These are phyloP conservation scores for Cheilosia impressa DNA, from an alignment of 2,888 invertebrate genomes.

Conservation along the genomic window DNA sequence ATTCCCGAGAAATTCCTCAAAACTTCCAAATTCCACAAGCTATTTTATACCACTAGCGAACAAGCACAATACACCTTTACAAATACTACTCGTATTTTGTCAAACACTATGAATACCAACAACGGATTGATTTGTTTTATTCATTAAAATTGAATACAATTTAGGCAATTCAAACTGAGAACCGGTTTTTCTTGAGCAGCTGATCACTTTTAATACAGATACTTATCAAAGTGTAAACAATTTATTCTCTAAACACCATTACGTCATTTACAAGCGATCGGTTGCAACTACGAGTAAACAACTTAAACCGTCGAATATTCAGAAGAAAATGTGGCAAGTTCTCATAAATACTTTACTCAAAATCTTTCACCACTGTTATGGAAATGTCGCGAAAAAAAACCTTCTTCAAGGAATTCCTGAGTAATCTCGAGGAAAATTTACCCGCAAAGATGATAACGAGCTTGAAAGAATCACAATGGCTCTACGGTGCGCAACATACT, in stretches of 20 bases:
- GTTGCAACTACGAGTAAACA: not conserved
- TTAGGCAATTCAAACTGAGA: constrained; percentile 22
- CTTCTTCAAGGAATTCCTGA: constrained; percentile 16
- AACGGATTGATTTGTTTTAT: constrained; percentile 16
- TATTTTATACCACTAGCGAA: not conserved
- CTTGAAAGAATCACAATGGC: constrained; percentile 25
- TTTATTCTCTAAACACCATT: constrained; percentile 53
- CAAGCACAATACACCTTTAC: constrained; percentile 1
- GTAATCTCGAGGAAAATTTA: constrained; percentile 26
- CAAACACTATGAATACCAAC: constrained; percentile 13
- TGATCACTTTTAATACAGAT: constrained; percentile 41
- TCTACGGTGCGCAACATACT: constrained; percentile 41
- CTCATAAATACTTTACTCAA: constrained; percentile 10
- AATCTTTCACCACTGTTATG: not conserved
- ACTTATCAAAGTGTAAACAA: constrained; percentile 54
- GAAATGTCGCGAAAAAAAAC: not conserved
- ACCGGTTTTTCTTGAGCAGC: constrained; percentile 54
- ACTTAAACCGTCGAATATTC: not conserved
- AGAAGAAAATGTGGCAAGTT: constrained; percentile 3
- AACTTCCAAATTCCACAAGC: not conserved
- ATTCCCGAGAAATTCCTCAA: constrained; percentile 9
- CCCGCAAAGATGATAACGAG: constrained; percentile 16
- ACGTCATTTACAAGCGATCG: constrained; percentile 40
- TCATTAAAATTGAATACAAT: constrained; percentile 24
- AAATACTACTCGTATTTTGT: not conserved